These are phyloP conservation scores for Colossoma macropomum DNA, from an alignment of 2,113 vertebrate species.

Conservation along the genomic window DNA sequence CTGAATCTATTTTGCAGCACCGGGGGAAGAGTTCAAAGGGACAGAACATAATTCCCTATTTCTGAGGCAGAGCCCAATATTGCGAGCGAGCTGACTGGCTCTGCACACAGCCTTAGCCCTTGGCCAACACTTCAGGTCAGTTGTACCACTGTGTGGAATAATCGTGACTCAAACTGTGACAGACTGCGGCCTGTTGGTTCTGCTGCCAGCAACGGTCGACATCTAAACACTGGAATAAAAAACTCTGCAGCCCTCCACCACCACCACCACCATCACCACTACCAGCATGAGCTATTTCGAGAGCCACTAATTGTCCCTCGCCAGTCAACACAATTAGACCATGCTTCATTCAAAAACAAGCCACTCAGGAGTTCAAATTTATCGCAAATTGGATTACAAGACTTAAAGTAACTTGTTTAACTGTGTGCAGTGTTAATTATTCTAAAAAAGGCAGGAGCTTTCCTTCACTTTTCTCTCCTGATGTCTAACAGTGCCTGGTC, in stretches of 20 bases:
- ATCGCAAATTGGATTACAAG: not conserved
- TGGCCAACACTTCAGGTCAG: conserved; percentile 24
- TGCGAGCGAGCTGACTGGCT: not conserved
- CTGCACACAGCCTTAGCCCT: conserved; percentile 1
- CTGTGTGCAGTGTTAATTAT: not conserved
- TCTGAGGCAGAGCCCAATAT: conserved; percentile 3
- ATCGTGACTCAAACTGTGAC: conserved; percentile 29
- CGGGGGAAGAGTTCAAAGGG: conserved; percentile 29
- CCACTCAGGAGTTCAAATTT: not conserved
- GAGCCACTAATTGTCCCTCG: not conserved
- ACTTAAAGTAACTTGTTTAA: not conserved
- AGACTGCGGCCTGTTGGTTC: conserved; percentile 3
- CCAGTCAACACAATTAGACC: not conserved
- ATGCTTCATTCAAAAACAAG: not conserved
- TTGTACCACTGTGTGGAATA: conserved; percentile 26
- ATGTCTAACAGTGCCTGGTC: not conserved
- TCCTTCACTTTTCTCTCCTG: not conserved
- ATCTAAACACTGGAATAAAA: conserved; percentile 21
- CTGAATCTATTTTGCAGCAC: conserved; percentile 35
- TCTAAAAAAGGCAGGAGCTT: not conserved
- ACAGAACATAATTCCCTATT: conserved; percentile 11
- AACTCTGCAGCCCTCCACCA: not conserved
- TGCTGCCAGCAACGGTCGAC: conserved; percentile 7
- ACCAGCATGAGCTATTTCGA: not conserved
- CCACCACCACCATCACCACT: not conserved